Base-by-base conservation (phyloP, 2,797 vertebrate species). In the Callimico goeldii region DNA sequence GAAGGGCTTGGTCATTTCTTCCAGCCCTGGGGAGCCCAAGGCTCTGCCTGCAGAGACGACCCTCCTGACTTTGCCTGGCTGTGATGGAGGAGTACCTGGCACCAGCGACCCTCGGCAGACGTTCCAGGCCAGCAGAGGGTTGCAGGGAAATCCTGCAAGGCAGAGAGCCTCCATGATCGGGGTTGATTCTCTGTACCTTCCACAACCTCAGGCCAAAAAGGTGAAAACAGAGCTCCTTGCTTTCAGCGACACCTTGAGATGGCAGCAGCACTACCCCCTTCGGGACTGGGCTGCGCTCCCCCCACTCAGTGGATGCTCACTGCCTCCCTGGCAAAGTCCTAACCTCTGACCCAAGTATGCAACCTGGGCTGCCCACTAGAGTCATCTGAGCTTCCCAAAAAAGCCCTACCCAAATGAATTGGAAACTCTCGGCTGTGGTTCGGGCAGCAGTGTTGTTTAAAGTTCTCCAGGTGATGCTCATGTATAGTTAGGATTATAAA, bases 261-360 rank as follows among this genome's bases (percentile, higher is more conserved):
- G 36, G 52, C 73, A 75, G 41, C 9, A 36, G 41, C 48, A 48
- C 15, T 5, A 6, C 15, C 55, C 33, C 22, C 28, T 43, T 43
- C 12, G 19, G 75, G 24, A 88, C 13, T 0, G 19, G 26, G 14
- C 30, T 50, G n/a, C 28, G 7, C 8, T 8, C n/a, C 50, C 4
- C 8, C 46, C 41, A 1, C 6, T 2, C 20, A 28, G 2, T 1
- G 5, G 30, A 20, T 7, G 52, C 83, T 58, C 11, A 9, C 19
- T 2, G 2, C 73, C 17, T 77, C 58, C 11, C 57, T 43, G 70
- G 52, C 39, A 1, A 6, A 36, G 14, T 12, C 19, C 46, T 33
- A 14, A 41, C 33, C 80, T 70, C 73, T 4, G 4, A 20, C 72
- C 61, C 55, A 46, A 26, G 76, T 8, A 33, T 24, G 26, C 52